Percentiles rank a stretch among this genome's conserved stretches.
phyloP scores from a whole-genome alignment of 1,140 invertebrate species.

The Pectinophora gossypiella region DNA sequence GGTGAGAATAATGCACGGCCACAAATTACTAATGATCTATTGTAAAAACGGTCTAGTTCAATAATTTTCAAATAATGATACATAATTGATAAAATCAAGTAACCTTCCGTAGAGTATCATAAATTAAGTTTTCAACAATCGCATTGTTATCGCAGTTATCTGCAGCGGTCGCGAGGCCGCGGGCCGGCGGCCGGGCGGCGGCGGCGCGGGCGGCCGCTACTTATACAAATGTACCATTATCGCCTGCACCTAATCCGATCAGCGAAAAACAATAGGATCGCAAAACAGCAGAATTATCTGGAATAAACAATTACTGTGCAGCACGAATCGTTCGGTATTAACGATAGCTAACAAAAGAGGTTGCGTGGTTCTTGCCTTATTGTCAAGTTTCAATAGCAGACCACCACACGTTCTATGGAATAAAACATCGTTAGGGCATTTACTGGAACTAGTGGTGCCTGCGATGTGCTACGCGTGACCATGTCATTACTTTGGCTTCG shows the following conservation, averaged over 20 bases:
- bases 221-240: background rate
- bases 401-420: too few species aligned
- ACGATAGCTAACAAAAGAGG: background rate
- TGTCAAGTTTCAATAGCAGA: too few species aligned
- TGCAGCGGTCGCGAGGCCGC: background rate
- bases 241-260: slow-evolving; percentile 1
- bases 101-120: slow-evolving; percentile 30
- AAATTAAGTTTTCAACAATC: slow-evolving; percentile 36
- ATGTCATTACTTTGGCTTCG: too few species aligned
- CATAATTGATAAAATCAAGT: slow-evolving; percentile 18
- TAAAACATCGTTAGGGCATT: too few species aligned
- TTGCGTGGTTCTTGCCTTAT: background rate
- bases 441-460: too few species aligned
- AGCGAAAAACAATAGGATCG: slow-evolving; percentile 4
- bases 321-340: background rate
- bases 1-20: too few species aligned
- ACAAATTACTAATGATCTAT: slow-evolving; percentile 12
- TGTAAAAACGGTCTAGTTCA: background rate
- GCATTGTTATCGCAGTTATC: slow-evolving; percentile 28
- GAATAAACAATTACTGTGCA: background rate
- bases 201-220: too few species aligned
- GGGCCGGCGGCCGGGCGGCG: slow-evolving; percentile 11
- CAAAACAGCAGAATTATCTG: background rate
- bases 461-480: too few species aligned
- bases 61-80: slow-evolving; percentile 19